Evolutionary conservation across 2,888 invertebrate genomes (phyloP).

Genomic region (Ophioninae sp.): DNA sequence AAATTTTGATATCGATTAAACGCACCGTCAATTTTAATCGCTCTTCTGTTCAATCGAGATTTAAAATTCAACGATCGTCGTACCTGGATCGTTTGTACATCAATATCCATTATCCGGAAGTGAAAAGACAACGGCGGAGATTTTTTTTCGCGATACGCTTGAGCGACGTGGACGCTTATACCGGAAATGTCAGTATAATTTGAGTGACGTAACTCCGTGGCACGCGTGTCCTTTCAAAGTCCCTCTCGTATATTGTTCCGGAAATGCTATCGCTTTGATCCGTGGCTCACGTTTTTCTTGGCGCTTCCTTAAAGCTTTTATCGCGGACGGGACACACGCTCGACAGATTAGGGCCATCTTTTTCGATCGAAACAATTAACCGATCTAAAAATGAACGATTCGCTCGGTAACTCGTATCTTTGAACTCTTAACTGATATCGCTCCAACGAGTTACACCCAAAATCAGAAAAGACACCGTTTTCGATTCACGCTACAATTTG

Average conservation of each 20-base stretch:
- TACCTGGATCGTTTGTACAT: slow-evolving; percentile 4
- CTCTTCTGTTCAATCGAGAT: slow-evolving; percentile 29
- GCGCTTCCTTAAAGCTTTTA: slow-evolving; percentile 43
- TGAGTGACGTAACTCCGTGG: slow-evolving; percentile 46
- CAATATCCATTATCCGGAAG: slow-evolving; percentile 35
- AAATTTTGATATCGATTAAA: not conserved
- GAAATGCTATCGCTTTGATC: slow-evolving; percentile 39
- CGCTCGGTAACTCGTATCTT: not conserved
- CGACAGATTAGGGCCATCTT: not conserved
- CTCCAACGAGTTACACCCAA: not conserved
- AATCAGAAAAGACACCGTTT: no score
- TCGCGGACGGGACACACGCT: not conserved
- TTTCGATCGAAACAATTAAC: not conserved
- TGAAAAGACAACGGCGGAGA: slow-evolving; percentile 16
- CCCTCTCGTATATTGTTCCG: slow-evolving; percentile 42
- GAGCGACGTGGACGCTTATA: slow-evolving; percentile 24
- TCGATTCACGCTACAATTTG: not conserved
- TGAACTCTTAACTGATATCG: not conserved
- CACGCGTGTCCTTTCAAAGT: slow-evolving; percentile 16
- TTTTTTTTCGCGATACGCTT: slow-evolving; percentile 21
- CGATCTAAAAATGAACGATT: not conserved
- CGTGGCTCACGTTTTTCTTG: slow-evolving; percentile 41
- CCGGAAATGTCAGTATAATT: slow-evolving; percentile 55
- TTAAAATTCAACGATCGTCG: not conserved
- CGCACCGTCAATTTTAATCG: not conserved